Percentiles rank a stretch among this genome's conserved stretches.
These are phyloP conservation scores for Aphelocoma californica DNA, from an alignment of 2,797 vertebrate species.

Conservation along the genomic window DNA sequence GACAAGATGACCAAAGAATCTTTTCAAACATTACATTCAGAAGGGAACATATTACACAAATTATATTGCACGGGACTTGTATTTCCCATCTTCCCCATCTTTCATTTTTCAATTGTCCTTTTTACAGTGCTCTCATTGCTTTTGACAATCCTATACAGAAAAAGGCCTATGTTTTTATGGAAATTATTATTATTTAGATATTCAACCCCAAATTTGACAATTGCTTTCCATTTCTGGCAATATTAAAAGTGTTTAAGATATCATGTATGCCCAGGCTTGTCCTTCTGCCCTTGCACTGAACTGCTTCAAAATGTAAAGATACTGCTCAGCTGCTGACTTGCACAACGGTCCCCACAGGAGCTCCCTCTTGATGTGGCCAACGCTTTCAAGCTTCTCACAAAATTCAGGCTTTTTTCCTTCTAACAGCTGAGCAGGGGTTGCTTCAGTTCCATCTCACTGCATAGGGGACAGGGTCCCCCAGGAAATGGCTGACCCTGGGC, in stretches of 20 bases:
- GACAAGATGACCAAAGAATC: not conserved
- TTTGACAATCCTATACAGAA: not conserved
- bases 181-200: not conserved
- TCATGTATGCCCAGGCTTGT: not conserved
- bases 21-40: not conserved
- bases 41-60: not conserved
- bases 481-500: not conserved
- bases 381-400: not conserved
- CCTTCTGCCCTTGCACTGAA: not conserved
- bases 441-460: not conserved
- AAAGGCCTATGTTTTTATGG: not conserved
- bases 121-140: not conserved
- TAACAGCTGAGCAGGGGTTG: not conserved
- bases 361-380: not conserved
- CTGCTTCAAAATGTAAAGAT: not conserved
- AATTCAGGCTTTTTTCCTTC: not conserved
- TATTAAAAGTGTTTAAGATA: not conserved
- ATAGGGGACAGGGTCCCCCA: not conserved
- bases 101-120: not conserved
- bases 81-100: not conserved
- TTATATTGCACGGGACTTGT: not conserved
- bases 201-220: not conserved
- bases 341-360: not conserved
- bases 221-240: not conserved
- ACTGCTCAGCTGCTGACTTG: not conserved